Conservation (phyloP, 2,113 vertebrate genomes). For the Mesoclemmys tuberculata region DNA sequence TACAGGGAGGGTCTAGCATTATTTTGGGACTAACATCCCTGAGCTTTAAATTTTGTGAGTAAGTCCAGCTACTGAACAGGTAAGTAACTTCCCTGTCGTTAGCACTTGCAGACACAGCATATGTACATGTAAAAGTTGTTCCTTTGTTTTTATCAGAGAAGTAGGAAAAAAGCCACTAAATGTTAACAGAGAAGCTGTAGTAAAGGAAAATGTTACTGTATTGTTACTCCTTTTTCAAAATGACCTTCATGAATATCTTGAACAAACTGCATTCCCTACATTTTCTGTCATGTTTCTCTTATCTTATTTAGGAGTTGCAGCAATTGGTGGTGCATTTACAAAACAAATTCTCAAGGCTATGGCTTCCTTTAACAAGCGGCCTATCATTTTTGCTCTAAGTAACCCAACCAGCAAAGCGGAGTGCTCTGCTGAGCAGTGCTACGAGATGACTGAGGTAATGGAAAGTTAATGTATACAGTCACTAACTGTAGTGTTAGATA, state of each 20-base stretch:
- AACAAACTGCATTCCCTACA: not conserved
- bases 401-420: constrained; percentile 99
- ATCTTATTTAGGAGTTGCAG: constrained; percentile 88
- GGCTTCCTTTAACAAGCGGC: constrained; percentile 90
- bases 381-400: constrained; percentile 97
- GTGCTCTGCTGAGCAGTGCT: constrained; percentile 97
- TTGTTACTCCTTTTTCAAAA: not conserved
- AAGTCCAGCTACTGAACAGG: not conserved
- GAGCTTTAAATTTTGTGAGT: too few species aligned
- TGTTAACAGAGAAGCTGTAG: not conserved
- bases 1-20: not conserved
- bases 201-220: not conserved
- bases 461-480: not conserved
- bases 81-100: not conserved
- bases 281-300: constrained; percentile 19
- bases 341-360: constrained; percentile 91
- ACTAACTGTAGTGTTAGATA: not conserved
- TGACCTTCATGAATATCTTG: not conserved
- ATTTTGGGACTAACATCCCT: too few species aligned
- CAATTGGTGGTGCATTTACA: constrained; percentile 92
- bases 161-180: not conserved
- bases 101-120: not conserved
- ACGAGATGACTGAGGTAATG: constrained; percentile 89
- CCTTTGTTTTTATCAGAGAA: not conserved
- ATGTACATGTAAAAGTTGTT: not conserved